Evolutionary conservation across 2,113 vertebrate species (phyloP), one percentile per base, ranked within the genome.

Genomic region (Pelecanus crispus): DNA sequence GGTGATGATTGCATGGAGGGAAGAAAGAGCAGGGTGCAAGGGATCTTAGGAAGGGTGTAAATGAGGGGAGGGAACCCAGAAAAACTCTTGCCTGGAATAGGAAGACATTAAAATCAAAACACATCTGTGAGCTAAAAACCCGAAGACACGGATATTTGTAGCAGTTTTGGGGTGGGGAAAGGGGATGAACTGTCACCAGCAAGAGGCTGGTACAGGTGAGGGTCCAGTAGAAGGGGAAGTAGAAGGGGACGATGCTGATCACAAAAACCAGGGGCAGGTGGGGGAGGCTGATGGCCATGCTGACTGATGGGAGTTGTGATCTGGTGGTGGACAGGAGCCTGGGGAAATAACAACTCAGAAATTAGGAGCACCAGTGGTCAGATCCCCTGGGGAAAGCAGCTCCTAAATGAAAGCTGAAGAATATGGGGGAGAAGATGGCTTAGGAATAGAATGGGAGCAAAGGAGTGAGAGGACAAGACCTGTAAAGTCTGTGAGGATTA

Each of bases 1-100:
- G 10, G 9, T 11, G 7, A 26, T 24, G 32, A 5, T 15, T 50
- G 3, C 8, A 8, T 10, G 8, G 26, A 4, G 3, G 19, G 8
- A 29, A 80, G 42, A 66, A 70, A 40, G 5, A 86, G 4, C 10
- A 36, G 44, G 17, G 19, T 75, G 29, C 38, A 68, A 40, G n/a
- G 25, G 8, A 59, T 38, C 25, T 10, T 32, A 47, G 18, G 13
- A 74, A 47, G 12, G 21, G 1, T 32, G 26, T 20, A 79, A 73
- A 59, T 6, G 4, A 34, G 20, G 22, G 34, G 49, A 45, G 4
- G 9, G 31, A 84, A 53, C 21, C 14, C 28, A 29, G 25, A 26
- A 7, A 50, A 59, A 45, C 5, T 0, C 10, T 38, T 47, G 6
- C 6, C 13, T 72, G 26, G 38, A 91, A 77, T 6, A 45, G 6